These are phyloP conservation scores for Azemiops feae DNA, from an alignment of 2,113 vertebrate genomes.

Conservation along the genomic window DNA sequence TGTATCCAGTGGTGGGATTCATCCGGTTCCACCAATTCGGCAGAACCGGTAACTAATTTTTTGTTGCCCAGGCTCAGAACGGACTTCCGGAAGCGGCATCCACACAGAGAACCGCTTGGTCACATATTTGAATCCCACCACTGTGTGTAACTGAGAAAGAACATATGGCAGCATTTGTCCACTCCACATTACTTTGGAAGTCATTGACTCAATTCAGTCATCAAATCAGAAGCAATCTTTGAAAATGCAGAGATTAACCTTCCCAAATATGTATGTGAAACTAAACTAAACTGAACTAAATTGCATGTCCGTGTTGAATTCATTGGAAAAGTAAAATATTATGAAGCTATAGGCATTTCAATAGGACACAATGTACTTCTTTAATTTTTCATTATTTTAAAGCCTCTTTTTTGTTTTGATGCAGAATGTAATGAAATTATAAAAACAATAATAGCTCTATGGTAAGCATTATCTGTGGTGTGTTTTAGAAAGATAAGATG, in stretches of 20 bases:
- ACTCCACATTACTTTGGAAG: not conserved
- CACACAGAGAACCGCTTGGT: no score
- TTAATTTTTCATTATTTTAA: not conserved
- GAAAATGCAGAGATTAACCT: not conserved
- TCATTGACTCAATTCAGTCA: not conserved
- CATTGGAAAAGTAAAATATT: not conserved
- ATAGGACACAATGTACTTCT: not conserved
- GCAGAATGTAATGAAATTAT: not conserved
- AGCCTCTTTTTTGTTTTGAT: not conserved
- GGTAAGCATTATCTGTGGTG: not conserved
- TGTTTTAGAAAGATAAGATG: not conserved
- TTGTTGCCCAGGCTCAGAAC: no score
- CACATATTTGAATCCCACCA: no score
- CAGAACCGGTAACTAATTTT: no score
- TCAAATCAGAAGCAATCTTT: not conserved
- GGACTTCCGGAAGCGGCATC: no score
- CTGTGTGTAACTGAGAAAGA: not conserved
- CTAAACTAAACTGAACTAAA: not conserved
- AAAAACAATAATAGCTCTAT: not conserved
- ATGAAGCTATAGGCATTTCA: not conserved
- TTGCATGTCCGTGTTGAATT: not conserved
- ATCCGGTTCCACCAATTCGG: no score
- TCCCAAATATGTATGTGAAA: not conserved
- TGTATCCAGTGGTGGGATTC: no score
- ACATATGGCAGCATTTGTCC: not conserved